Conservation (phyloP, 2,888 invertebrate genomes). For the Graphium colonna region DNA sequence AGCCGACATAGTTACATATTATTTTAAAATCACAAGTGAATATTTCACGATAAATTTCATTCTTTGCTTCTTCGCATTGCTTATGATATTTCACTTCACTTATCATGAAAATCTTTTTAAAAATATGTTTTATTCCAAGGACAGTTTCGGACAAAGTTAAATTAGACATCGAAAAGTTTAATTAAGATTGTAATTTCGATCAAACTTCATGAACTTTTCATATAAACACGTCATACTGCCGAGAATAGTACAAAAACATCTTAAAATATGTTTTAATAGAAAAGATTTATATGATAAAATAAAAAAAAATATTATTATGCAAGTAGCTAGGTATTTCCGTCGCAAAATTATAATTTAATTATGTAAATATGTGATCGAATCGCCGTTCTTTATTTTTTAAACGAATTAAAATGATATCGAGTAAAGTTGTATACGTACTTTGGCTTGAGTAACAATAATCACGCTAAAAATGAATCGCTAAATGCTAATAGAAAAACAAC, state of each 20-base stretch:
- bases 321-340: neutral
- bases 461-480: conserved; percentile 3
- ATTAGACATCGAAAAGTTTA: neutral
- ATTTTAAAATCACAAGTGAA: too few relatives aligned
- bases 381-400: neutral
- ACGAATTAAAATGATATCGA: neutral
- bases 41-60: too few relatives aligned
- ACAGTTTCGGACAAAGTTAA: neutral
- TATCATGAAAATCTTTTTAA: too few relatives aligned
- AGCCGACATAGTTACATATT: too few relatives aligned
- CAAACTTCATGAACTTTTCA: neutral
- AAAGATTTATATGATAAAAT: neutral
- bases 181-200: neutral
- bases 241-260: neutral
- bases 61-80: too few relatives aligned
- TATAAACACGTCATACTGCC: neutral
- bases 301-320: neutral
- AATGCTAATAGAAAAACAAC: conserved; percentile 3
- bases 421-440: conserved; percentile 17
- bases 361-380: neutral
- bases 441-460: conserved; percentile 11
- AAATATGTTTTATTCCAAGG: too few relatives aligned
- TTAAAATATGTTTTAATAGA: neutral
- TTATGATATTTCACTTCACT: too few relatives aligned
- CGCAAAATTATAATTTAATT: neutral